These are phyloP conservation scores for Malurus cyaneus DNA, from an alignment of 2,113 vertebrate genomes.

Conservation along the genomic window DNA sequence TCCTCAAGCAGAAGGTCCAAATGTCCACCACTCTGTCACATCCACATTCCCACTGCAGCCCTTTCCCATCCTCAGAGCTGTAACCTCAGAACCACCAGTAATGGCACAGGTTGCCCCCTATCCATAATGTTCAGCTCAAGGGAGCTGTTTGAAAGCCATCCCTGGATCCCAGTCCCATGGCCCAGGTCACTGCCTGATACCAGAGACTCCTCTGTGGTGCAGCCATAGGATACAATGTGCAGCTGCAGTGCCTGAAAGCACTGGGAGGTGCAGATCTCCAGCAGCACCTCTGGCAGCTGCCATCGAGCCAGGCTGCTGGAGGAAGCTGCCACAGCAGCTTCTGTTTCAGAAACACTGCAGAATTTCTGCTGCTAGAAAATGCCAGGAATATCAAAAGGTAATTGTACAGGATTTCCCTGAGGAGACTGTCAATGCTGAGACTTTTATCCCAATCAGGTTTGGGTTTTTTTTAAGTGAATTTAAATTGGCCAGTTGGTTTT, in stretches of 20 bases:
- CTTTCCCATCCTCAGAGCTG: neutral
- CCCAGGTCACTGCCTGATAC: neutral
- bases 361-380: neutral
- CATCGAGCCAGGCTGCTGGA: neutral
- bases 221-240: fast-evolving
- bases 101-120: neutral
- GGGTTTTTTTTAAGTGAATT: neutral
- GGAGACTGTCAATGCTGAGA: neutral
- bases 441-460: neutral
- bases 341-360: neutral
- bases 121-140: neutral
- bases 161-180: neutral
- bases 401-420: neutral
- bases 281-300: neutral
- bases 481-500: neutral
- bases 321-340: neutral
- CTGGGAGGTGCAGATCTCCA: neutral
- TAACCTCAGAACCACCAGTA: neutral
- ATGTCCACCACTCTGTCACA: fast-evolving
- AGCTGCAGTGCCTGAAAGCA: neutral
- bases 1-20: neutral
- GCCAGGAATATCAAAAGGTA: neutral
- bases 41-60: fast-evolving
- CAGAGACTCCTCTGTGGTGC: neutral
- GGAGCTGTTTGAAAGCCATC: neutral